These are phyloP conservation scores for Melipona bicolor DNA, from an alignment of 2,888 invertebrate species.

Conservation along the genomic window DNA sequence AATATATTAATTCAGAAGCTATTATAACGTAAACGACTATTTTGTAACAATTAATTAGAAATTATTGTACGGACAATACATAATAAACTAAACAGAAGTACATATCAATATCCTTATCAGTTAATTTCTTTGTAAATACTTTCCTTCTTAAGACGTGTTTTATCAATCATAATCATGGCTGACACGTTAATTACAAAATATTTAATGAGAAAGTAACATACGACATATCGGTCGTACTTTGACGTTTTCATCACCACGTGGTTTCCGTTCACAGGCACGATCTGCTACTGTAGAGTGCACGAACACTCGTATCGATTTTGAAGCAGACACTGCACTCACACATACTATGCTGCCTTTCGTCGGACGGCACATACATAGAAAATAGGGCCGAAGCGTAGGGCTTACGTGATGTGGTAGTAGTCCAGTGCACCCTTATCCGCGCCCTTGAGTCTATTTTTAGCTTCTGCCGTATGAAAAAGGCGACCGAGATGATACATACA, in stretches of 20 bases:
- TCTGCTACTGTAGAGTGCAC: slow-evolving; percentile 57
- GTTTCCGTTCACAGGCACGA: slow-evolving; percentile 52
- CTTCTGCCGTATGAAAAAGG: slow-evolving; percentile 58
- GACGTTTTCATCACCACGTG: slow-evolving; percentile 71
- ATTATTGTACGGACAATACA: not conserved
- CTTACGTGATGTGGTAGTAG: slow-evolving; percentile 72
- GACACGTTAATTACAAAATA: not conserved
- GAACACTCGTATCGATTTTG: slow-evolving; percentile 73
- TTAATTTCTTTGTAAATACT: not conserved
- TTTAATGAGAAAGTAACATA: not conserved
- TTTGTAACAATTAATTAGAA: not conserved
- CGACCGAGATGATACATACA: slow-evolving; percentile 38
- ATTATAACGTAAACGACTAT: not conserved
- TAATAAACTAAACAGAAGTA: not conserved
- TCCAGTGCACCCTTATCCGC: slow-evolving; percentile 73
- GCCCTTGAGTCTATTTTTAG: slow-evolving; percentile 81
- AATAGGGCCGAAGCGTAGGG: slow-evolving; percentile 56
- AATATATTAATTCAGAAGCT: not conserved
- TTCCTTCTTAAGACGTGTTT: not conserved
- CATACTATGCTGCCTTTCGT: slow-evolving; percentile 51
- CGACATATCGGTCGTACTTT: slow-evolving; percentile 42
- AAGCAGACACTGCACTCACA: slow-evolving; percentile 71
- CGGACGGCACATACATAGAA: slow-evolving; percentile 28
- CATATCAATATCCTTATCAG: not conserved
- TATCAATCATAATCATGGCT: not conserved